phyloP scores from a whole-genome alignment of 2,113 vertebrate species.

The Lepus americanus region DNA sequence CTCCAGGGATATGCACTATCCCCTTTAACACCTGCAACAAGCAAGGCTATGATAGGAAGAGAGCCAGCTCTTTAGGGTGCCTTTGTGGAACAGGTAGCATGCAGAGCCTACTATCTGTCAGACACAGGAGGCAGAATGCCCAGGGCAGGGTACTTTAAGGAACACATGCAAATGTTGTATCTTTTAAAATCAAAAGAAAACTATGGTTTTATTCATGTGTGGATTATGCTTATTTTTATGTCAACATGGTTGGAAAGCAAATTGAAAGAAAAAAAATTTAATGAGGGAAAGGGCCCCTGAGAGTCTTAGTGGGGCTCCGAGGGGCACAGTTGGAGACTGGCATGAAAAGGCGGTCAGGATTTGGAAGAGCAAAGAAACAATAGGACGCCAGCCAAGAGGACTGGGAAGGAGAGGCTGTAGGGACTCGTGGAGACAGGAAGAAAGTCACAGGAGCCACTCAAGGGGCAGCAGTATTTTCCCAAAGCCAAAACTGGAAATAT shows the following conservation, averaged over 20 bases:
- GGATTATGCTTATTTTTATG: neutral
- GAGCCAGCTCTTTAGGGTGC: neutral
- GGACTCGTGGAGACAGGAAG: neutral
- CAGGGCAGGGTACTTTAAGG: neutral
- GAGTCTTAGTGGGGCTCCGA: neutral
- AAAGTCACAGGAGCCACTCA: neutral
- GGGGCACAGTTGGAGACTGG: neutral
- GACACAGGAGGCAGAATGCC: neutral
- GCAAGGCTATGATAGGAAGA: neutral
- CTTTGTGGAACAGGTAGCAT: neutral
- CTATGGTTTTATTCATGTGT: neutral
- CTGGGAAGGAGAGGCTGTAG: neutral
- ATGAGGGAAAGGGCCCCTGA: neutral
- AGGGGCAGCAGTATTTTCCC: neutral
- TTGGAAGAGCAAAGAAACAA: neutral
- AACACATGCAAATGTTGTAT: neutral
- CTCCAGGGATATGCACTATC: accelerated
- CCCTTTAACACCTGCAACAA: neutral
- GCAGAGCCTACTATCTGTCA: neutral
- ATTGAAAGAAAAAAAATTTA: neutral
- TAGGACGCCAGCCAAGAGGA: neutral
- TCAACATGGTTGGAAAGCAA: neutral
- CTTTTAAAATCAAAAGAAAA: neutral
- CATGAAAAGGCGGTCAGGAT: neutral
- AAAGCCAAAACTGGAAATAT: neutral